phyloP scores from a whole-genome alignment of 2,113 vertebrate species.

The Lathamus discolor region DNA sequence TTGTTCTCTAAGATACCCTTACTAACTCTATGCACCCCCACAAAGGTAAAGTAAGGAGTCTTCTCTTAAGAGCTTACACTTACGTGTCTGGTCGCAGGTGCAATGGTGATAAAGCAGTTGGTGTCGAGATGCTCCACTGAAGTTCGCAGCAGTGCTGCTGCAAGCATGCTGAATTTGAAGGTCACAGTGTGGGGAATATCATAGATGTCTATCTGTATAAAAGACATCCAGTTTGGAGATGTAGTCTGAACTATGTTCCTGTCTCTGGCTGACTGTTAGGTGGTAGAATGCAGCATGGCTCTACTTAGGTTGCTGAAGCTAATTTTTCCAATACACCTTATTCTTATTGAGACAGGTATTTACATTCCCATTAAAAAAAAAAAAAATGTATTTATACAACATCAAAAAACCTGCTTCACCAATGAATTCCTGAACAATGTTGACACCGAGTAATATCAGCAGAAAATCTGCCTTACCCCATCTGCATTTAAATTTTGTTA shows the following conservation, averaged over 20 bases:
- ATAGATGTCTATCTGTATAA: not conserved
- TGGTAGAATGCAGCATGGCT: not conserved
- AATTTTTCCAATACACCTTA: not conserved
- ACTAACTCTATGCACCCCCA: not conserved
- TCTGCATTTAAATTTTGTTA: constrained; percentile 22
- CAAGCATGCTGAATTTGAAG: not conserved
- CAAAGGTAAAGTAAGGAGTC: not conserved
- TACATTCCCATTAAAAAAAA: not conserved
- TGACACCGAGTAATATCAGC: not conserved
- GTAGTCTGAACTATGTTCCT: not conserved
- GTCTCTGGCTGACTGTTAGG: not conserved
- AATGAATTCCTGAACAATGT: not conserved
- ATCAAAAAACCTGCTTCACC: not conserved
- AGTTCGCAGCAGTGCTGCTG: not conserved
- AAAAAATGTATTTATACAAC: not conserved
- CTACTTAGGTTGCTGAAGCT: not conserved
- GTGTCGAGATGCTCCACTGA: not conserved
- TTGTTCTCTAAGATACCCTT: not conserved
- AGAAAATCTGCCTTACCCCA: not conserved
- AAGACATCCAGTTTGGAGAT: not conserved
- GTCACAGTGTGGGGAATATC: not conserved
- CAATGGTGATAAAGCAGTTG: not conserved
- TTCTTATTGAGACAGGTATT: not conserved
- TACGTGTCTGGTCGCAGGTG: not conserved
- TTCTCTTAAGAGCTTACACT: not conserved